Percentiles rank a stretch among this genome's conserved stretches.
Evolutionary conservation across 2,888 invertebrate genomes (phyloP).

Genomic region (Helleia helle): DNA sequence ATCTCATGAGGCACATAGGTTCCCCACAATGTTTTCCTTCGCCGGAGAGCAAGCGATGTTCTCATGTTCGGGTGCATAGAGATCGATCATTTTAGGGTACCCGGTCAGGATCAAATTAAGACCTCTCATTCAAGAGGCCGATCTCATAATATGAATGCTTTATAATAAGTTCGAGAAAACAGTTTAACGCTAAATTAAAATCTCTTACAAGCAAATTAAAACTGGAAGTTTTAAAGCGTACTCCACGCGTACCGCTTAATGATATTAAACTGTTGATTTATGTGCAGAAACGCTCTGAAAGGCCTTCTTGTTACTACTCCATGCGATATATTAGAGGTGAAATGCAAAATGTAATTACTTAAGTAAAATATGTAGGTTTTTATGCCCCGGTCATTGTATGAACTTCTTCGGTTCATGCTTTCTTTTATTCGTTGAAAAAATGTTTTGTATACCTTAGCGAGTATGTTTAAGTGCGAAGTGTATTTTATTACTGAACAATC

Average conservation of each 20-base stretch:
- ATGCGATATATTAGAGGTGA: slow-evolving; percentile 19
- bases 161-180: slow-evolving; percentile 51
- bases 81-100: no score
- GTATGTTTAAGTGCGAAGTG: no score
- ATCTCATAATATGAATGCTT: slow-evolving; percentile 57
- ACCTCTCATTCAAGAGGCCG: no score
- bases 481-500: no score
- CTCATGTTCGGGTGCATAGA: no score
- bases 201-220: slow-evolving; percentile 55
- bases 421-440: not conserved
- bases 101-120: no score
- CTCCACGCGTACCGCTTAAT: slow-evolving; percentile 55
- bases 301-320: slow-evolving; percentile 23
- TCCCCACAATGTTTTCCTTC: no score
- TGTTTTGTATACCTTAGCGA: no score
- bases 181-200: slow-evolving; percentile 60
- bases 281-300: slow-evolving; percentile 40
- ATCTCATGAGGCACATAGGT: no score
- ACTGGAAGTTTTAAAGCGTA: slow-evolving; percentile 50
- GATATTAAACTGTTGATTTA: slow-evolving; percentile 64
- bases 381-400: not conserved
- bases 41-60: no score
- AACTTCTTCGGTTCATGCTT: not conserved
- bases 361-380: slow-evolving; percentile 4
- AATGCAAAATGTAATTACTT: slow-evolving; percentile 14